These are phyloP conservation scores for Caloenas nicobarica DNA, from an alignment of 2,113 vertebrate genomes.

Conservation along the genomic window DNA sequence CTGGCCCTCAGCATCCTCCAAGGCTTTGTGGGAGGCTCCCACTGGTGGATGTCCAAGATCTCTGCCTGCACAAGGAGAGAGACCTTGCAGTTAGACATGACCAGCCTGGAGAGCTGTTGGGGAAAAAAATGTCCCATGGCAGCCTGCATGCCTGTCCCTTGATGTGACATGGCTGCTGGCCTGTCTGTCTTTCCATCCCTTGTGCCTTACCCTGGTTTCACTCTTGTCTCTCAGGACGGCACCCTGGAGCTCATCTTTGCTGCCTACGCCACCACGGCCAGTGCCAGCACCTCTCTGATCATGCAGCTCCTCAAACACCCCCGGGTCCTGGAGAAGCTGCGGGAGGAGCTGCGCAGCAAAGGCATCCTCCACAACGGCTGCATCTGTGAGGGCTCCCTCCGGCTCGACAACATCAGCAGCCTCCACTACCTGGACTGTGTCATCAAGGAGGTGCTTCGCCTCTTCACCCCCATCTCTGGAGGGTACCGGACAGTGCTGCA, in stretches of 20 bases:
- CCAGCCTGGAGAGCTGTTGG: neutral
- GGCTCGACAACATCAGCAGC: constrained; percentile 83
- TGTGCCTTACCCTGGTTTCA: neutral
- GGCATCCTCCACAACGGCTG: constrained; percentile 92
- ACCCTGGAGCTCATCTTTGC: constrained; percentile 98
- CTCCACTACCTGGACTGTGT: constrained; percentile 96
- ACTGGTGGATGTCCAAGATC: rapidly evolving
- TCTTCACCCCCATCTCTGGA: constrained; percentile 92
- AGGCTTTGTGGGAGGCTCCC: neutral
- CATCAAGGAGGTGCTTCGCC: constrained; percentile 96
- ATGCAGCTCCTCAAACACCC: constrained; percentile 96
- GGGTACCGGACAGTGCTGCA: constrained; percentile 94
- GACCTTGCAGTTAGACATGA: neutral
- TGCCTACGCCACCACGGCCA: constrained; percentile 94
- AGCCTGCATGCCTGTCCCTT: neutral
- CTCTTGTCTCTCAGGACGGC: constrained; percentile 79
- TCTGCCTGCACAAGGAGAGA: neutral
- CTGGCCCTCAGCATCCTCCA: neutral
- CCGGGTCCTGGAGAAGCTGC: constrained; percentile 87
- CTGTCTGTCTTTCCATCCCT: neutral
- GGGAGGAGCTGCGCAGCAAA: constrained; percentile 86
- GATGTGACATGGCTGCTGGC: rapidly evolving
- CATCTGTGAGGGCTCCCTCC: constrained; percentile 86
- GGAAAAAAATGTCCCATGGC: rapidly evolving
- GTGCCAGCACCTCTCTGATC: constrained; percentile 94